phyloP scores from a whole-genome alignment of 2,888 invertebrate genomes.

The Sturmia bella region DNA sequence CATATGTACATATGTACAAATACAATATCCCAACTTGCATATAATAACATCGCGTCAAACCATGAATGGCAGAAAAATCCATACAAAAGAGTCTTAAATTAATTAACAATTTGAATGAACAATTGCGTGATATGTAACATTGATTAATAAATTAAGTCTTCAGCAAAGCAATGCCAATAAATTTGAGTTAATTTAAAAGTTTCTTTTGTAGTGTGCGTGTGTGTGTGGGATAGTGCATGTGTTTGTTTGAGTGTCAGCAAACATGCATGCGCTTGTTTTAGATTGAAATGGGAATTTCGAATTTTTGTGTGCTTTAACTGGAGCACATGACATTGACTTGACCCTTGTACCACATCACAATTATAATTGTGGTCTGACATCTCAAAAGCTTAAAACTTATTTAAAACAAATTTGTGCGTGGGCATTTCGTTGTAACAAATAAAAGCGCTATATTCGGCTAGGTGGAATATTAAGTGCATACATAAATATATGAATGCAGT shows the following conservation, averaged over 20 bases:
- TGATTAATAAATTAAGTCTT: neutral
- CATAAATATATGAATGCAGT: no score
- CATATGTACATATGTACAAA: constrained; percentile 7
- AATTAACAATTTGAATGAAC: neutral
- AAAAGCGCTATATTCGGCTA: no score
- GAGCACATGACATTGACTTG: constrained; percentile 10
- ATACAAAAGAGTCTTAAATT: neutral
- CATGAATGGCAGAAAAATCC: neutral
- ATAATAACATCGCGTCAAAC: no score
- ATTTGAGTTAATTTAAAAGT: constrained; percentile 13
- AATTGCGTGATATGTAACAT: constrained; percentile 27
- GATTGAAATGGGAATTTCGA: neutral
- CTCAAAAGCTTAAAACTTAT: neutral
- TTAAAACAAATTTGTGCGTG: no score
- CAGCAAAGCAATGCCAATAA: constrained; percentile 6
- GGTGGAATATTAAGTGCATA: no score
- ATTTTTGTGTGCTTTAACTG: neutral
- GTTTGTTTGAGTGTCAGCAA: no score
- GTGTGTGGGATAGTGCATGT: no score
- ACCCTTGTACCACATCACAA: neutral
- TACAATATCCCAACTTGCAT: no score
- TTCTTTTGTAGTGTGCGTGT: no score
- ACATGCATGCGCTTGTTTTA: no score
- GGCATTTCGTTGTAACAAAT: no score
- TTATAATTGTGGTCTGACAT: neutral